These are phyloP conservation scores for Conchocele bisecta DNA, from an alignment of 2,888 invertebrate genomes.

Conservation along the genomic window DNA sequence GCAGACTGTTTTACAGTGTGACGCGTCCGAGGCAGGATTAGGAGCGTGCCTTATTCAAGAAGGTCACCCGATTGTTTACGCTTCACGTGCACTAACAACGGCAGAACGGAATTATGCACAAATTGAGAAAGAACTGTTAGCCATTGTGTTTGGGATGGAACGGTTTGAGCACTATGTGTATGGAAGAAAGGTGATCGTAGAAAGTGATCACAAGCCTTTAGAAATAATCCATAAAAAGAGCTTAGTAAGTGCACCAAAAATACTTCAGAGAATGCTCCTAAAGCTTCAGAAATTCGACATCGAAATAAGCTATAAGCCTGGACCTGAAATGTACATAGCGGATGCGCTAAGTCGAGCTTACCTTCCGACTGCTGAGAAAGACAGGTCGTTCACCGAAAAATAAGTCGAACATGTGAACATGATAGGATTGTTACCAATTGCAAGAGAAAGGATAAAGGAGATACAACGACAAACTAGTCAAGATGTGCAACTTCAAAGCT, in stretches of 20 bases:
- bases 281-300: conserved; percentile 54
- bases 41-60: conserved; percentile 56
- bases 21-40: conserved; percentile 46
- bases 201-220: conserved; percentile 54
- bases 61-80: conserved; percentile 55
- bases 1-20: conserved; percentile 8
- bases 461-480: conserved; percentile 20
- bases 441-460: too few species aligned
- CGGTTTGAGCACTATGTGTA: conserved; percentile 44
- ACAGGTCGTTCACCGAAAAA: neutral
- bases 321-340: too few species aligned
- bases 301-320: too few species aligned
- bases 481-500: conserved; percentile 24
- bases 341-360: conserved; percentile 41
- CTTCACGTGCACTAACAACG: conserved; percentile 38
- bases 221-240: conserved; percentile 48
- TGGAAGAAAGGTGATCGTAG: conserved; percentile 37
- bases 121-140: conserved; percentile 60
- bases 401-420: neutral
- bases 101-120: conserved; percentile 52
- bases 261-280: conserved; percentile 63
- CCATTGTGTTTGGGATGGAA: conserved; percentile 46
- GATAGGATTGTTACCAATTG: neutral
- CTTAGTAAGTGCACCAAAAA: conserved; percentile 37
- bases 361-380: neutral